Evolutionary conservation across 2,888 invertebrate species (phyloP).

Genomic region (Philereme vetulata): DNA sequence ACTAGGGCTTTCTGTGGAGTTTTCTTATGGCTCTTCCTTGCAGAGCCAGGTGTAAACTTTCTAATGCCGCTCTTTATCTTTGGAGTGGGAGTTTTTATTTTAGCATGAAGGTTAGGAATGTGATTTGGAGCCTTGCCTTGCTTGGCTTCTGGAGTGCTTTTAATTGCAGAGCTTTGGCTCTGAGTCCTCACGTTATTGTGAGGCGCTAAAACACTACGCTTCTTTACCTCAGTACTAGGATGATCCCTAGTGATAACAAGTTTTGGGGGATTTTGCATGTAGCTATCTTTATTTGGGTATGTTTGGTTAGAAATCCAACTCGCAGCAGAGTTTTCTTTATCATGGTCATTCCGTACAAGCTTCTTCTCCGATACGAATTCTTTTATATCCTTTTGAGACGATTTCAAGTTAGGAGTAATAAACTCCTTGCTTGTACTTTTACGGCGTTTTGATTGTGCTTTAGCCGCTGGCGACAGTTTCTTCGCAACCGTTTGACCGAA

Average conservation of each 20-base stretch:
- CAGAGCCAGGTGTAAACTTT: conserved; percentile 67
- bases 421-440: conserved; percentile 45
- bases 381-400: conserved; percentile 50
- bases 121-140: conserved; percentile 47
- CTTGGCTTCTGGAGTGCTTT: conserved; percentile 59
- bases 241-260: conserved; percentile 35
- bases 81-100: conserved; percentile 64
- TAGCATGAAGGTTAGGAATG: conserved; percentile 51
- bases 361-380: conserved; percentile 64
- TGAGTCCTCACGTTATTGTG: conserved; percentile 48
- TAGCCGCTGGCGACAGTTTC: conserved; percentile 47
- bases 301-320: conserved; percentile 52
- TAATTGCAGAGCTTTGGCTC: conserved; percentile 46
- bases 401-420: conserved; percentile 57
- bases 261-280: conserved; percentile 47
- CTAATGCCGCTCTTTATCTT: conserved; percentile 71
- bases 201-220: conserved; percentile 51
- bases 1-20: conserved; percentile 52
- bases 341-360: conserved; percentile 42
- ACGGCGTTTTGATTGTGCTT: conserved; percentile 28
- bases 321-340: conserved; percentile 63
- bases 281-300: conserved; percentile 53
- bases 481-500: conserved; percentile 56
- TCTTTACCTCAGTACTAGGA: conserved; percentile 53
- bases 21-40: conserved; percentile 60